Conservation (phyloP, 2,113 vertebrate genomes). For the Lasiurus cinereus region DNA sequence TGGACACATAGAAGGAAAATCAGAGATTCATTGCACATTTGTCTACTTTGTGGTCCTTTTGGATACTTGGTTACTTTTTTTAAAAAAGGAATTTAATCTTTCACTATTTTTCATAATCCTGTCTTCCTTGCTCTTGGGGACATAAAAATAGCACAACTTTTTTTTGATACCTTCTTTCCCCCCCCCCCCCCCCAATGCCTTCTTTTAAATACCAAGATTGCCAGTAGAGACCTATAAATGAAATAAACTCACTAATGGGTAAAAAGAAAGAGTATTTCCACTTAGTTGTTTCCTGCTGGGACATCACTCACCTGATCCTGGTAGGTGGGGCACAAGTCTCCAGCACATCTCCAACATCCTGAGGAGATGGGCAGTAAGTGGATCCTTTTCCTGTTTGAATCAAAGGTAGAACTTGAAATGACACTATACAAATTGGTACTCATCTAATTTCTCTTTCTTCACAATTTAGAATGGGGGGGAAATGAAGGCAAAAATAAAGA, state of each 20-base stretch:
- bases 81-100: background rate
- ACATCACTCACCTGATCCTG: background rate
- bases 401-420: background rate
- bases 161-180: background rate
- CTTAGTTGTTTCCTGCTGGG: background rate
- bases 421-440: background rate
- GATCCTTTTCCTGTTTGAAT: background rate
- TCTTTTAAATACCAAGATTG: conserved; percentile 17
- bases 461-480: background rate
- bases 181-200: background rate
- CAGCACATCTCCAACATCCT: background rate
- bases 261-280: conserved; percentile 1
- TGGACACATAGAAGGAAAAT: background rate
- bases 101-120: conserved; percentile 23
- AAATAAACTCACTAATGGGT: background rate
- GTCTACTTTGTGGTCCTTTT: conserved; percentile 15
- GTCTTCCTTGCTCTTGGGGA: background rate
- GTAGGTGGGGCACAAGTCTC: background rate
- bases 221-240: background rate
- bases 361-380: background rate
- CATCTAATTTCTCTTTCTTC: conserved; percentile 1
- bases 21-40: background rate
- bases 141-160: background rate
- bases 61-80: background rate
- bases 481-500: background rate